phyloP scores from a whole-genome alignment of 2,888 invertebrate genomes.

The Flexamia atlantica region DNA sequence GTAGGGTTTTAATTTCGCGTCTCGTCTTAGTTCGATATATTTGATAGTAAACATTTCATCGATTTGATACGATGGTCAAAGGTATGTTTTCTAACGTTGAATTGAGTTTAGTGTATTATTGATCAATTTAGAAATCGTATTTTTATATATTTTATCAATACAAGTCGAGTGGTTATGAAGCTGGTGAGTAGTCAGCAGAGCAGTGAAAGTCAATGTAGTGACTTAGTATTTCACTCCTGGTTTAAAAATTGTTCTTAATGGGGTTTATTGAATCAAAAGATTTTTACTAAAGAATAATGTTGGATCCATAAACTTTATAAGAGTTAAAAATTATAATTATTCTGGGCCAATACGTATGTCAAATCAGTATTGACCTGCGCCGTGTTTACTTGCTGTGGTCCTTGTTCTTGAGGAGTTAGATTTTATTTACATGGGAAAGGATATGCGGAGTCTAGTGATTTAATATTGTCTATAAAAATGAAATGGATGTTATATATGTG shows the following conservation, averaged over 20 bases:
- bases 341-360: constrained; percentile 65
- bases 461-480: constrained; percentile 66
- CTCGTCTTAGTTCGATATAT: constrained; percentile 60
- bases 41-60: constrained; percentile 57
- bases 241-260: background rate
- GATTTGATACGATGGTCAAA: constrained; percentile 61
- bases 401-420: constrained; percentile 74
- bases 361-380: constrained; percentile 74
- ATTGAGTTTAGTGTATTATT: constrained; percentile 30
- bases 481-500: constrained; percentile 63
- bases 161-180: background rate
- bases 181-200: constrained; percentile 41
- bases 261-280: background rate
- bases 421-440: constrained; percentile 73
- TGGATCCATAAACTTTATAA: background rate
- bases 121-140: background rate
- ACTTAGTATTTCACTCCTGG: background rate
- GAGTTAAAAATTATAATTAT: background rate
- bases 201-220: constrained; percentile 9
- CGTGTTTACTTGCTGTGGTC: constrained; percentile 77
- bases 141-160: constrained; percentile 9
- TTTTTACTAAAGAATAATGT: background rate
- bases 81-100: constrained; percentile 51
- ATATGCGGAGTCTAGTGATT: constrained; percentile 70
- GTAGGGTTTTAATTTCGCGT: constrained; percentile 68